Evolutionary conservation across 2,888 invertebrate genomes (phyloP).

Genomic region (Lasioglossum oenotherae): DNA sequence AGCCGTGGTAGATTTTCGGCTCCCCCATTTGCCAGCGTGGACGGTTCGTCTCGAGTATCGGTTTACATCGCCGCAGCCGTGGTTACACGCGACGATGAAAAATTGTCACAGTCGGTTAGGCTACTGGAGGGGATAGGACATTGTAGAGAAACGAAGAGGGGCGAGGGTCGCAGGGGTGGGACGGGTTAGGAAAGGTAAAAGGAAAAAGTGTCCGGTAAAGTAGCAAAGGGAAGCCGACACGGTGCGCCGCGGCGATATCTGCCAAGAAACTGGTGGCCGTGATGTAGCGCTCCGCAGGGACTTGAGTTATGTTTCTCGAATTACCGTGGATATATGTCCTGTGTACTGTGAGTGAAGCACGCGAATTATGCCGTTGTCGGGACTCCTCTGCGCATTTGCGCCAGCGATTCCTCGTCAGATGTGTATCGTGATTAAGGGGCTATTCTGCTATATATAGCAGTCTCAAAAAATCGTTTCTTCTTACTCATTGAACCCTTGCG

Average conservation of each 20-base stretch:
- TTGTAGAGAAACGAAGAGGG: constrained; percentile 39
- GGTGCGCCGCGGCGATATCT: constrained; percentile 64
- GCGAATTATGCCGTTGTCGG: constrained; percentile 60
- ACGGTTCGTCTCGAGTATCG: constrained; percentile 15
- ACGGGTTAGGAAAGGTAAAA: constrained; percentile 38
- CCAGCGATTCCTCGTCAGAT: constrained; percentile 28
- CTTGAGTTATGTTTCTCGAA: constrained; percentile 74
- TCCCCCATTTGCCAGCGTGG: not conserved
- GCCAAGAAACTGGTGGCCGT: constrained; percentile 67
- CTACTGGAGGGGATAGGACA: constrained; percentile 27
- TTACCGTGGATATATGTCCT: constrained; percentile 65
- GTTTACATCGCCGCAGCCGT: constrained; percentile 39
- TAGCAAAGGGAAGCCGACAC: constrained; percentile 71
- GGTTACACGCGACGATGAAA: constrained; percentile 46
- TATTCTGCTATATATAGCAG: constrained; percentile 6
- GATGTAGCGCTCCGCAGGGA: constrained; percentile 66
- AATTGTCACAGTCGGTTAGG: constrained; percentile 57
- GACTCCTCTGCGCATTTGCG: constrained; percentile 32
- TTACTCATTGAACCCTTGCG: not conserved
- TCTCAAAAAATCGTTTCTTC: not conserved
- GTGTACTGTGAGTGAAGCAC: constrained; percentile 58
- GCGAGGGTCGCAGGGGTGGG: constrained; percentile 9
- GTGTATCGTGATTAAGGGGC: constrained; percentile 28
- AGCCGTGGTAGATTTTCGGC: constrained; percentile 1
- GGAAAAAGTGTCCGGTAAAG: constrained; percentile 62